phyloP scores from a whole-genome alignment of 2,113 vertebrate species.

The Hystrix cristata region DNA sequence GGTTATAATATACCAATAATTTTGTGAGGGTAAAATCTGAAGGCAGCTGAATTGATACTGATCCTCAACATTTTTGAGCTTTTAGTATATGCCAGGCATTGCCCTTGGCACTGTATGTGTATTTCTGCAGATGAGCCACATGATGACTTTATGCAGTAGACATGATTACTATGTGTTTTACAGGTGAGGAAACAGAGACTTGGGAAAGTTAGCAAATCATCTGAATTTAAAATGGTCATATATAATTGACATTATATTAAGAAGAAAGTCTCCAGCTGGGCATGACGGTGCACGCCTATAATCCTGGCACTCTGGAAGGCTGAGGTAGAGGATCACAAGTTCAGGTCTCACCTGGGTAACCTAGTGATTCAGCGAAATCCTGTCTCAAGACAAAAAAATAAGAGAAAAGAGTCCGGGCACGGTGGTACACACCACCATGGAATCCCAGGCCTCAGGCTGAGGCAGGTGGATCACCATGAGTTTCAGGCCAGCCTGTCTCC shows the following conservation, averaged over 20 bases:
- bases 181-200: not conserved
- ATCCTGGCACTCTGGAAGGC: not conserved
- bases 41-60: not conserved
- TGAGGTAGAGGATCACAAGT: not conserved
- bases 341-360: not conserved
- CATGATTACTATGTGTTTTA: not conserved
- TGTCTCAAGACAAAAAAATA: not conserved
- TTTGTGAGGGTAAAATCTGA: not conserved
- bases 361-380: not conserved
- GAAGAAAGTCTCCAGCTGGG: not conserved
- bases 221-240: not conserved
- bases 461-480: not conserved
- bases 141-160: not conserved
- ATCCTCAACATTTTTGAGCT: not conserved
- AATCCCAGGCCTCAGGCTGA: not conserved
- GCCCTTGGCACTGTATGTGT: not conserved
- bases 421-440: not conserved
- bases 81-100: not conserved
- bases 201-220: not conserved
- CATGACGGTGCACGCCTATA: not conserved
- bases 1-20: not conserved
- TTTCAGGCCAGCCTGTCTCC: not conserved
- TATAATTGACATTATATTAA: not conserved
- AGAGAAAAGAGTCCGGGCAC: not conserved
- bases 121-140: not conserved